Evolutionary conservation across 2,888 invertebrate species (phyloP).

Genomic region (Mesoligia furuncula): DNA sequence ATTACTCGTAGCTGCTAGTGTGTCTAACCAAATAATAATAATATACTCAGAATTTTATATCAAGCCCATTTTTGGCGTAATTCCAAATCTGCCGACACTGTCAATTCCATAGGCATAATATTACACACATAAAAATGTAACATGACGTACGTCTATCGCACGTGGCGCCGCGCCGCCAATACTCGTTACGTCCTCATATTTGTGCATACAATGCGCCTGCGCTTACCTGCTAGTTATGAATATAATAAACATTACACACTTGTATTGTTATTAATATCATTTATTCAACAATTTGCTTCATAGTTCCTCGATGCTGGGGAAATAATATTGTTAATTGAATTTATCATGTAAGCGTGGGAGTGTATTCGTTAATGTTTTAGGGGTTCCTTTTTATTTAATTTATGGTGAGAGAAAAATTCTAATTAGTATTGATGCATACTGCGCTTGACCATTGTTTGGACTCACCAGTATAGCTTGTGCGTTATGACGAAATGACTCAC

Average conservation of each 20-base stretch:
- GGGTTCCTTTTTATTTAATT: slow-evolving; percentile 2
- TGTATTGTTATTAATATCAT: slow-evolving; percentile 13
- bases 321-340: slow-evolving; percentile 9
- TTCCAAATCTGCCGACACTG: not conserved
- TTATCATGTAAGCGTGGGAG: slow-evolving; percentile 11
- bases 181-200: slow-evolving; percentile 20
- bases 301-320: slow-evolving; percentile 6
- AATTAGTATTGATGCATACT: slow-evolving; percentile 3
- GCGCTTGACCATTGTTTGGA: slow-evolving; percentile 11
- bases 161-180: slow-evolving; percentile 21
- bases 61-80: not conserved
- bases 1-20: too few relatives aligned
- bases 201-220: slow-evolving; percentile 44
- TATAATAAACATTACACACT: slow-evolving; percentile 34
- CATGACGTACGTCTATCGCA: not conserved
- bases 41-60: not conserved
- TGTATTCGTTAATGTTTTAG: slow-evolving; percentile 6
- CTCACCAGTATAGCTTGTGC: not conserved
- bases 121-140: slow-evolving; percentile 14
- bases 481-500: not conserved
- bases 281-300: slow-evolving; percentile 10
- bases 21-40: too few relatives aligned
- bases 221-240: slow-evolving; percentile 21
- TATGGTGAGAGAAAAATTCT: slow-evolving; percentile 12
- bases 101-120: slow-evolving; percentile 3